Percentiles rank a stretch among this genome's conserved stretches.
phyloP scores from a whole-genome alignment of 2,797 vertebrate genomes.

The Nothura maculosa region DNA sequence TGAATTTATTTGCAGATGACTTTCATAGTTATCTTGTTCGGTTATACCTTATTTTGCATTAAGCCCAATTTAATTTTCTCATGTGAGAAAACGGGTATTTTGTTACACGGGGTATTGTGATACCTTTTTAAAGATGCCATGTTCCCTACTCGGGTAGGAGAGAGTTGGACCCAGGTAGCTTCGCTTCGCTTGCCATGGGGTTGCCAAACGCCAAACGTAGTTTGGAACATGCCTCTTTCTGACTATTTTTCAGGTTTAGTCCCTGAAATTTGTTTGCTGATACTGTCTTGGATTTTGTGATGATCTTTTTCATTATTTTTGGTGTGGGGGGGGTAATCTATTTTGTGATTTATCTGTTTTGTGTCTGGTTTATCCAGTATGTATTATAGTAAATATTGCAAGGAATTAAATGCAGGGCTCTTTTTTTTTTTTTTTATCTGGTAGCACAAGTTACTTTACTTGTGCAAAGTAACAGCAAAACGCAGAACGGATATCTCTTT shows the following conservation, averaged over 20 bases:
- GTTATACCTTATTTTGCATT: conserved; percentile 7
- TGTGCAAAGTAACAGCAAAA: not conserved
- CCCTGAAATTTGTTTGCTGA: not conserved
- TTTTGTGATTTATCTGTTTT: not conserved
- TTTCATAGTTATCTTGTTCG: conserved; percentile 33
- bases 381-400: not conserved
- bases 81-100: conserved; percentile 51
- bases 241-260: not conserved
- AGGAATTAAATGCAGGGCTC: not conserved
- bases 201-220: not conserved
- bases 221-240: not conserved
- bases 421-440: not conserved
- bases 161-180: not conserved
- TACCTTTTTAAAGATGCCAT: not conserved
- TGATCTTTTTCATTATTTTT: not conserved
- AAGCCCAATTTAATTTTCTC: conserved; percentile 64
- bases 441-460: not conserved
- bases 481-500: not conserved
- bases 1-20: conserved; percentile 41
- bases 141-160: not conserved
- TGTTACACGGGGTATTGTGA: not conserved
- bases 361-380: not conserved
- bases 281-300: not conserved
- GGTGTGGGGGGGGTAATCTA: not conserved
- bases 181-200: not conserved